These are phyloP conservation scores for Erpobdella octoculata DNA, from an alignment of 2,888 invertebrate species.

Conservation along the genomic window DNA sequence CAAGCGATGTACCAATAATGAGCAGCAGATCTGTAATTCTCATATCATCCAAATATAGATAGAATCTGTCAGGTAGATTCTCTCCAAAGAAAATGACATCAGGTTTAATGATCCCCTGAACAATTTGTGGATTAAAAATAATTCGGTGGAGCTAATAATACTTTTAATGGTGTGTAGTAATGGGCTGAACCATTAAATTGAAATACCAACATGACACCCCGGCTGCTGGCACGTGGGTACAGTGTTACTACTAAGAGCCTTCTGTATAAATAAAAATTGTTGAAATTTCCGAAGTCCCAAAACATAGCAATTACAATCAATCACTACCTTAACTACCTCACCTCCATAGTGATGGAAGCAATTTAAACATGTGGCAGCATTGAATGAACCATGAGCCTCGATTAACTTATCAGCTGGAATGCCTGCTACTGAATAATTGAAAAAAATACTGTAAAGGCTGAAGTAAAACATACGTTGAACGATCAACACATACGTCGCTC, in stretches of 20 bases:
- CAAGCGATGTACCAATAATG: conserved; percentile 38
- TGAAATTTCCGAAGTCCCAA: too few species aligned
- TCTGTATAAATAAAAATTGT: too few species aligned
- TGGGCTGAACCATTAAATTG: too few species aligned
- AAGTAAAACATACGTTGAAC: neutral
- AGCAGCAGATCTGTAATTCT: conserved; percentile 36
- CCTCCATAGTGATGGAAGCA: conserved; percentile 28
- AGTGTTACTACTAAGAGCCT: too few species aligned
- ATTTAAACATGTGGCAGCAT: conserved; percentile 32
- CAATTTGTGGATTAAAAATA: neutral
- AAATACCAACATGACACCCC: too few species aligned
- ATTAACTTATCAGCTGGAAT: conserved; percentile 36
- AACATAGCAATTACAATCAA: too few species aligned
- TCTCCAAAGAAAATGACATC: conserved; percentile 40
- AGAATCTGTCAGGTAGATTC: conserved; percentile 34
- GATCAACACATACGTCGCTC: conserved; percentile 49
- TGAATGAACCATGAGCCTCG: conserved; percentile 38
- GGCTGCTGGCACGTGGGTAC: too few species aligned
- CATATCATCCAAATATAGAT: conserved; percentile 31
- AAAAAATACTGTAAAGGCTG: neutral
- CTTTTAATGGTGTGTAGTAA: neutral
- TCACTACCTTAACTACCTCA: conserved; percentile 33
- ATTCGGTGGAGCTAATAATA: too few species aligned
- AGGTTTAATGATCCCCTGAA: conserved; percentile 38
- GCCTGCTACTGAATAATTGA: conserved; percentile 35